Evolutionary conservation across 2,888 invertebrate genomes (phyloP).

Genomic region (Mesochorus sp.): DNA sequence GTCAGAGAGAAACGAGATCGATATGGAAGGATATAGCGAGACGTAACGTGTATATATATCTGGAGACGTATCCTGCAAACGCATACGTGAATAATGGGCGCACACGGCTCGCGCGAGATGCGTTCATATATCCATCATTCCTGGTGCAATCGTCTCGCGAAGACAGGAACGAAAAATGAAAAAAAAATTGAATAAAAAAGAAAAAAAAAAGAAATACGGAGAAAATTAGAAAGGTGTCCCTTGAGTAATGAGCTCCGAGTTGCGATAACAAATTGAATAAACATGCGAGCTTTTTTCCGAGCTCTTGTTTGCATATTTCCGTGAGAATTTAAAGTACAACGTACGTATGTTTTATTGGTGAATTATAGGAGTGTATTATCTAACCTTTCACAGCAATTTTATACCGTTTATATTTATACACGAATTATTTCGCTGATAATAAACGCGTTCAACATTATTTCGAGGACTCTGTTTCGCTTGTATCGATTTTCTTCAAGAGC

Average conservation of each 20-base stretch:
- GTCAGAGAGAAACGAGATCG: constrained; percentile 42
- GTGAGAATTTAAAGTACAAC: background rate
- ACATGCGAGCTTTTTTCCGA: background rate
- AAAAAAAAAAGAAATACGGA: background rate
- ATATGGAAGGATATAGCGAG: constrained; percentile 40
- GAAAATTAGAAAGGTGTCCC: background rate
- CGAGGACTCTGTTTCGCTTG: no score
- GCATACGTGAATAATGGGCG: constrained; percentile 40
- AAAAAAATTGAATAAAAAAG: no score
- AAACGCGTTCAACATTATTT: no score
- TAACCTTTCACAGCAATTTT: no score
- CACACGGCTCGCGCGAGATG: constrained; percentile 7
- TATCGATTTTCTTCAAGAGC: no score
- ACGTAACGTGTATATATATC: constrained; percentile 38
- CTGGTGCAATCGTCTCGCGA: background rate
- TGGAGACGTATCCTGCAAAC: constrained; percentile 20
- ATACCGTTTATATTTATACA: no score
- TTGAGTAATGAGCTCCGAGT: background rate
- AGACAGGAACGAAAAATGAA: background rate
- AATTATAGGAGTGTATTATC: no score
- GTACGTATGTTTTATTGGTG: background rate
- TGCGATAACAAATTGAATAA: background rate
- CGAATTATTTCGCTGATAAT: no score
- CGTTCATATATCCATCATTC: constrained; percentile 13
- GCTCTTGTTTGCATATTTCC: no score